A percentile compares a stretch with the other conserved stretches of the same genome.
Conservation (phyloP, 2,113 vertebrate genomes). For the Seriola rivoliana region DNA sequence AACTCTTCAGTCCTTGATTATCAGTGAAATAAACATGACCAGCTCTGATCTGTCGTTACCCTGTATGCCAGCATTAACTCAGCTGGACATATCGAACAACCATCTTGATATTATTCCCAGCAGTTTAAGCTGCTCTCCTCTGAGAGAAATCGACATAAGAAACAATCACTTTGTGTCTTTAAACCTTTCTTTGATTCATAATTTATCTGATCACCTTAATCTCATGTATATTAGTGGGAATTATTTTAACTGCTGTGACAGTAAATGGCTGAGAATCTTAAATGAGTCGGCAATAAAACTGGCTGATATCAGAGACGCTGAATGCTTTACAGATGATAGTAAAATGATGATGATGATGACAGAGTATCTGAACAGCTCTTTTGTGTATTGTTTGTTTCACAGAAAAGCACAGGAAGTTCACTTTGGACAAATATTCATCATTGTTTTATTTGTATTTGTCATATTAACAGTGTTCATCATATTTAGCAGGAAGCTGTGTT, state of each 20-base stretch:
- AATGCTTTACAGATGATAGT: constrained; percentile 66
- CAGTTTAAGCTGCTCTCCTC: constrained; percentile 72
- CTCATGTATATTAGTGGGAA: constrained; percentile 81
- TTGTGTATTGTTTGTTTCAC: constrained; percentile 53
- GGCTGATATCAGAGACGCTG: constrained; percentile 71
- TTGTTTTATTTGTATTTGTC: constrained; percentile 62
- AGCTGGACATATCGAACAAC: constrained; percentile 83
- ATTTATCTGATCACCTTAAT: constrained; percentile 69
- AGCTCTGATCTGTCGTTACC: constrained; percentile 68
- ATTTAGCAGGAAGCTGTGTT: constrained; percentile 54
- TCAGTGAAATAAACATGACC: constrained; percentile 81
- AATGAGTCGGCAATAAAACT: constrained; percentile 59
- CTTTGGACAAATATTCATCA: constrained; percentile 57
- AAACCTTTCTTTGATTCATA: constrained; percentile 27
- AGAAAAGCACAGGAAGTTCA: constrained; percentile 34
- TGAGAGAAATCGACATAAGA: constrained; percentile 80
- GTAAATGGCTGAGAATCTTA: constrained; percentile 81
- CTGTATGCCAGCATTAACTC: constrained; percentile 76
- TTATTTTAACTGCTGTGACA: constrained; percentile 85
- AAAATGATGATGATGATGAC: constrained; percentile 31
- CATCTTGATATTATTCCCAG: constrained; percentile 72
- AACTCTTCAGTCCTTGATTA: constrained; percentile 82
- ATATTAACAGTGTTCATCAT: constrained; percentile 41
- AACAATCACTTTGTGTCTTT: constrained; percentile 77
- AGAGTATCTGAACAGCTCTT: constrained; percentile 58